phyloP scores from a whole-genome alignment of 2,113 vertebrate species.

The Lipophrys pholis region DNA sequence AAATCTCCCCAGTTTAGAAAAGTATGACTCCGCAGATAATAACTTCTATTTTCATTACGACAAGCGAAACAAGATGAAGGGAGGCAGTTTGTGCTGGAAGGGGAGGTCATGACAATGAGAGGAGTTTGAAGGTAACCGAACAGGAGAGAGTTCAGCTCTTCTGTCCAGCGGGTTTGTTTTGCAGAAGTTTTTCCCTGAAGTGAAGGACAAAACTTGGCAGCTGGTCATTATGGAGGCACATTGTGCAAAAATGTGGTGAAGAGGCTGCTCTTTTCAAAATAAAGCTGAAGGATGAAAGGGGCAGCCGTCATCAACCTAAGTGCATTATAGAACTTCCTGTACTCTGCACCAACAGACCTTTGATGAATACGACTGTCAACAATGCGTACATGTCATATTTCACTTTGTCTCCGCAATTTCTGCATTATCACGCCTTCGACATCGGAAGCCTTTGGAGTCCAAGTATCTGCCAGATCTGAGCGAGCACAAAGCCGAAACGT shows the following conservation, averaged over 20 bases:
- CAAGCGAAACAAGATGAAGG: constrained; percentile 5
- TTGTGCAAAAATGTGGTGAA: constrained; percentile 9
- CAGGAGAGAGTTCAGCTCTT: not conserved
- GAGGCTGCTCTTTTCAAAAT: constrained; percentile 6
- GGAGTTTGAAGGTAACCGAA: not conserved
- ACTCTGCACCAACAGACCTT: constrained; percentile 7
- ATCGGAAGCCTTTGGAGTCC: constrained; percentile 5
- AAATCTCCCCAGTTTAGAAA: constrained; percentile 9
- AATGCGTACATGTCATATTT: not conserved
- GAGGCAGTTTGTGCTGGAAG: not conserved
- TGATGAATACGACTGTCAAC: constrained; percentile 6
- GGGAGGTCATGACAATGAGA: constrained; percentile 7
- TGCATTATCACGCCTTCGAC: not conserved
- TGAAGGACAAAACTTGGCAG: constrained; percentile 7
- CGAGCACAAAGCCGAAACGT: constrained; percentile 7
- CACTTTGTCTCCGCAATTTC: constrained; percentile 20
- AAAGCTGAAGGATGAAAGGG: constrained; percentile 14
- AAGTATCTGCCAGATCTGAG: not conserved
- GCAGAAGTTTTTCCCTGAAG: constrained; percentile 4
- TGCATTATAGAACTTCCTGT: constrained; percentile 26
- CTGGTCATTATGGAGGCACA: constrained; percentile 28
- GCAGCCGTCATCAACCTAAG: constrained; percentile 10
- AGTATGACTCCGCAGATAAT: not conserved
- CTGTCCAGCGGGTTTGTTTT: not conserved
- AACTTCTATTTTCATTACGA: constrained; percentile 1